A percentile compares a stretch with the other conserved stretches of the same genome.
Evolutionary conservation across 2,888 invertebrate genomes (phyloP).

Genomic region (Coenonympha glycerion): DNA sequence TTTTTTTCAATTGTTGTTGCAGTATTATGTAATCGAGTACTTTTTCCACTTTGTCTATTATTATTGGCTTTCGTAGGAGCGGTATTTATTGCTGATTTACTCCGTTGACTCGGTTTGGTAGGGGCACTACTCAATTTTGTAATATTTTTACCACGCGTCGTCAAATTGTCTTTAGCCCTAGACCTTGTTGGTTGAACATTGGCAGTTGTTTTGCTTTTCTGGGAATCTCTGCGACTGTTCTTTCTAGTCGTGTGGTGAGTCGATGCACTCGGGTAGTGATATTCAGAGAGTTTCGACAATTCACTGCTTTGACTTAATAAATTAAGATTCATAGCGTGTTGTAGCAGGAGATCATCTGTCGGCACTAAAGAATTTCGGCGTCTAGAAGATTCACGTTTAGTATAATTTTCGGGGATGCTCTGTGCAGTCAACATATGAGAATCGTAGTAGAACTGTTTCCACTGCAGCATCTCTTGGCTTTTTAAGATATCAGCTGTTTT

Average conservation of each 20-base stretch:
- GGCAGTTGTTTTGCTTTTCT: constrained; percentile 9
- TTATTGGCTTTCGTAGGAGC: neutral
- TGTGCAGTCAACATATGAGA: constrained; percentile 16
- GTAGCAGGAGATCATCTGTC: constrained; percentile 19
- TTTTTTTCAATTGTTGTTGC: neutral
- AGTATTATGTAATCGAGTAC: neutral
- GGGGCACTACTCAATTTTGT: neutral
- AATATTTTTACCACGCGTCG: neutral
- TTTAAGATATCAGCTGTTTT: constrained; percentile 10
- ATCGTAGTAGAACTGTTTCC: constrained; percentile 24
- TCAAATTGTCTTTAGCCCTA: constrained; percentile 2
- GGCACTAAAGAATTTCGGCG: constrained; percentile 22
- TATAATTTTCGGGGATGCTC: constrained; percentile 15
- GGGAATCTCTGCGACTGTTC: constrained; percentile 8
- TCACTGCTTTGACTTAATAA: constrained; percentile 13
- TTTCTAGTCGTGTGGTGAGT: constrained; percentile 7
- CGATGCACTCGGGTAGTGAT: constrained; percentile 10
- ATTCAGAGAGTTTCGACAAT: constrained; percentile 4
- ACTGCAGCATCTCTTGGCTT: constrained; percentile 17
- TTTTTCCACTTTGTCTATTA: neutral
- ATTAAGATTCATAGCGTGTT: constrained; percentile 21
- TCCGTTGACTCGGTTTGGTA: neutral
- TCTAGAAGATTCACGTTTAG: constrained; percentile 19
- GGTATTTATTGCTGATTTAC: neutral
- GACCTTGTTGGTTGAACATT: constrained; percentile 5